phyloP scores from a whole-genome alignment of 2,797 vertebrate genomes.

The Centroberyx gerrardi region DNA sequence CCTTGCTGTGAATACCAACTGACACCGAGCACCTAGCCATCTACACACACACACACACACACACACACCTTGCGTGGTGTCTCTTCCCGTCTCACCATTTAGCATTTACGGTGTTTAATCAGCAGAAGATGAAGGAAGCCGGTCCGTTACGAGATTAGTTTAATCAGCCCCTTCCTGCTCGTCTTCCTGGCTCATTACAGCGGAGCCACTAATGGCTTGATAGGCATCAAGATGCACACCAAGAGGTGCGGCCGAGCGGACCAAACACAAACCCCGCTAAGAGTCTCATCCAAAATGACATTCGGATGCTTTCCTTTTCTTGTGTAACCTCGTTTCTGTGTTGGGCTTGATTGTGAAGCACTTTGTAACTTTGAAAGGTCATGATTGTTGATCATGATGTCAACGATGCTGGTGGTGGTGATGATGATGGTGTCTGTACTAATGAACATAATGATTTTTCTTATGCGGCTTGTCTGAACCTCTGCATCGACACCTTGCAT shows the following conservation, averaged over 20 bases:
- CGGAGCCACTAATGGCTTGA: constrained; percentile 20
- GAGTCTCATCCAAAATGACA: background rate
- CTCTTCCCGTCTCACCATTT: constrained; percentile 44
- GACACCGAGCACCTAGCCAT: no score
- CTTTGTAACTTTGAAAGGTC: no score
- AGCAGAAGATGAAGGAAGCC: constrained; percentile 55
- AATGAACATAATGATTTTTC: no score
- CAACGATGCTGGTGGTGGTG: no score
- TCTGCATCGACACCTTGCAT: no score
- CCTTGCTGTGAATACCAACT: no score
- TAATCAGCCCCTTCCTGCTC: constrained; percentile 62
- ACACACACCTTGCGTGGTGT: background rate
- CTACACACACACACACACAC: background rate
- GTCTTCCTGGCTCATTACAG: constrained; percentile 66
- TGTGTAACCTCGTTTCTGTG: no score
- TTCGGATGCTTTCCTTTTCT: background rate
- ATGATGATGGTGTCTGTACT: no score
- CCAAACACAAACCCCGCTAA: background rate
- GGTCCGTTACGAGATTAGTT: constrained; percentile 32
- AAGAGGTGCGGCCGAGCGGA: constrained; percentile 39
- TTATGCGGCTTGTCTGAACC: no score
- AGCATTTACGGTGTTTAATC: constrained; percentile 56
- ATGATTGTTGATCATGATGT: no score
- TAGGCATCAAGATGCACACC: constrained; percentile 24
- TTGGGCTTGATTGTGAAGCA: no score